Percentiles rank a stretch among this genome's conserved stretches.
phyloP scores from a whole-genome alignment of 2,797 vertebrate genomes.

The Labroides dimidiatus region DNA sequence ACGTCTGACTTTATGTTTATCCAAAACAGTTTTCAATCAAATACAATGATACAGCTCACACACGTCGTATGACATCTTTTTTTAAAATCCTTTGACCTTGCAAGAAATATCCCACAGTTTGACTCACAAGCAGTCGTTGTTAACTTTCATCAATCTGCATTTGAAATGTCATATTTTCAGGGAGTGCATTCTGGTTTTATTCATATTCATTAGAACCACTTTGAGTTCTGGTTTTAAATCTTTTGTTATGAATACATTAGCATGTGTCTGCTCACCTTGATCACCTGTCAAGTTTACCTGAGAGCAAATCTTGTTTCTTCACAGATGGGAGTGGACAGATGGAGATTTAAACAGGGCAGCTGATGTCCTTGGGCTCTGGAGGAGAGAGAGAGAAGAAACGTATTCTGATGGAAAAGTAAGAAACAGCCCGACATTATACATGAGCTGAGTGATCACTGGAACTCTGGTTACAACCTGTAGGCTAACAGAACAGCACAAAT shows the following conservation, averaged over 20 bases:
- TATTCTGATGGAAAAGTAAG: conserved; percentile 44
- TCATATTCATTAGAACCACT: conserved; percentile 12
- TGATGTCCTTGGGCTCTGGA: conserved; percentile 64
- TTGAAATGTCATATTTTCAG: not conserved
- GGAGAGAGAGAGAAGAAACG: conserved; percentile 15
- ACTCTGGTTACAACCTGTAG: not conserved
- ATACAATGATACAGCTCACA: not conserved
- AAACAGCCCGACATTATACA: conserved; percentile 28
- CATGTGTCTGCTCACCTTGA: conserved; percentile 69
- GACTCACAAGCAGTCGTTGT: not conserved
- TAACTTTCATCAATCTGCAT: not conserved
- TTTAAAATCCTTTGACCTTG: not conserved
- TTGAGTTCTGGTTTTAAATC: conserved; percentile 16
- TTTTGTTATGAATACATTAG: conserved; percentile 18
- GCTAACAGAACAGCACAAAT: no score
- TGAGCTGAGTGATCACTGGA: conserved; percentile 26
- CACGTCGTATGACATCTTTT: not conserved
- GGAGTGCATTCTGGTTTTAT: not conserved
- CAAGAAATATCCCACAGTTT: no score
- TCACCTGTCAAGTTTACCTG: conserved; percentile 61
- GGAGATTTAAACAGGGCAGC: conserved; percentile 67
- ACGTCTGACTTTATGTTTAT: not conserved
- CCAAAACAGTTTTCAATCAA: not conserved
- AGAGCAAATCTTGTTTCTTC: conserved; percentile 55
- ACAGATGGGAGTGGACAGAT: conserved; percentile 78